A percentile compares a stretch with the other conserved stretches of the same genome.
phyloP scores from a whole-genome alignment of 2,113 vertebrate genomes.

The Forbesichthys papilliferus region DNA sequence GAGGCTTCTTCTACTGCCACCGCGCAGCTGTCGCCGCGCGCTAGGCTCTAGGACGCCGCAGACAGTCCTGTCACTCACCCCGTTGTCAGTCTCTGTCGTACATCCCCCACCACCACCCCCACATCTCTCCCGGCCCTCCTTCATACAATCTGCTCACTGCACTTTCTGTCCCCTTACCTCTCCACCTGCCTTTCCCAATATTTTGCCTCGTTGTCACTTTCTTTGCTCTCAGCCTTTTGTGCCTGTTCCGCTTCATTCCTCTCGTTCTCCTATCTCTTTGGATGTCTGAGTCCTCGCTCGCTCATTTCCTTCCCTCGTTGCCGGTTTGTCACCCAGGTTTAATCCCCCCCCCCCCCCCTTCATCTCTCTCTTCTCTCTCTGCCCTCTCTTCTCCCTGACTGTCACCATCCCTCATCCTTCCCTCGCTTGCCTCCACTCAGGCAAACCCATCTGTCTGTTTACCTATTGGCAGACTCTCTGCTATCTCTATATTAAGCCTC shows the following conservation, averaged over 20 bases:
- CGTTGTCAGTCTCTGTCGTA: conserved; percentile 26
- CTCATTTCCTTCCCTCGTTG: conserved; percentile 13
- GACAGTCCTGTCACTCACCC: conserved; percentile 66
- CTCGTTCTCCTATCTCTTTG: conserved; percentile 12
- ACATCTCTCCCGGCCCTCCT: neutral
- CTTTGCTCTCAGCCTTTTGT: conserved; percentile 31
- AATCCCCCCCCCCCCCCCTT: conserved; percentile 40
- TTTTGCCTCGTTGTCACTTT: conserved; percentile 16
- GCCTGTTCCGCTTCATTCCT: conserved; percentile 13
- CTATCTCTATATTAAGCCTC: conserved; percentile 66
- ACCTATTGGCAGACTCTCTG: conserved; percentile 62
- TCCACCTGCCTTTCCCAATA: conserved; percentile 13
- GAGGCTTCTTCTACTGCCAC: conserved; percentile 22
- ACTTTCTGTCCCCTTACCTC: neutral
- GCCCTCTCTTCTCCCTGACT: neutral
- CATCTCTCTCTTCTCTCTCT: neutral
- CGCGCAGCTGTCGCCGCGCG: conserved; percentile 53
- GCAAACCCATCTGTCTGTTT: conserved; percentile 67
- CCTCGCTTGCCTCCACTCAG: conserved; percentile 37
- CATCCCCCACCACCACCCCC: neutral
- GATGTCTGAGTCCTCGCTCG: conserved; percentile 28
- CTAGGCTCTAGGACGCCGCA: conserved; percentile 50
- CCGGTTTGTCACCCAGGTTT: conserved; percentile 41
- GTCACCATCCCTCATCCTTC: conserved; percentile 3
- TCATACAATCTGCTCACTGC: conserved; percentile 21